Evolutionary conservation across 2,888 invertebrate genomes (phyloP), one percentile per base, ranked within the genome.

Genomic region (Eupithecia vulgata): DNA sequence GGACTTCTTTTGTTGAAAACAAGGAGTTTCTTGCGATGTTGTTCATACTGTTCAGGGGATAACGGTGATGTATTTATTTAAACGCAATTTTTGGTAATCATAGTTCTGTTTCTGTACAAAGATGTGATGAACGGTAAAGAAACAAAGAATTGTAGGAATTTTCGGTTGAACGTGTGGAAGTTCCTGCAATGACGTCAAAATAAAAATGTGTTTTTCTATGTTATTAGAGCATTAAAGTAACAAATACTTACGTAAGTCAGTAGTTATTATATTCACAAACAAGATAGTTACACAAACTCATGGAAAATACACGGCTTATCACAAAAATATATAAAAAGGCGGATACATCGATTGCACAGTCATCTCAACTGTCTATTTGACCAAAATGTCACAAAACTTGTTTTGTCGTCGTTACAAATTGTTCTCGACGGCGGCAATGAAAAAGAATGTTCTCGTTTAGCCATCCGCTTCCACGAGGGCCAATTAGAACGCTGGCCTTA

Each of bases 341-440:
- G 91, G 92, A 91, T 88, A 87, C 87, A 89, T 89, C 86, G 88
- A 90, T 85, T 90, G 90, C 89, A 91, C 91, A 93, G 92, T 93
- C 93, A 93, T 91, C 89, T 93, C 93, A 93, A 91, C 89, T 90
- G 87, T 91, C 89, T 88, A 85, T 89, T 88, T 91, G 91, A 91
- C 91, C 21, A 90, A 87, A 81, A 65, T 72, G 73, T 71, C 84
- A 83, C 81, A 85, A 21, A 89, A 88, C 85, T 88, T 87, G 90
- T 90, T 90, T 88, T 88, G 83, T 78, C 35, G 79, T 52, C 80
- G 13, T 45, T 40, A 21, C 3, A 52, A 21, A 52, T 8, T 4
- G 48, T 77, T 76, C 69, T 80, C 82, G 48, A 21, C 21, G 48
- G n/a, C 13, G 8, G 10, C 21, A 8, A 21, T 52, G 48, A 52